These are phyloP conservation scores for Grapholita molesta DNA, from an alignment of 1,140 invertebrate genomes.

Conservation along the genomic window DNA sequence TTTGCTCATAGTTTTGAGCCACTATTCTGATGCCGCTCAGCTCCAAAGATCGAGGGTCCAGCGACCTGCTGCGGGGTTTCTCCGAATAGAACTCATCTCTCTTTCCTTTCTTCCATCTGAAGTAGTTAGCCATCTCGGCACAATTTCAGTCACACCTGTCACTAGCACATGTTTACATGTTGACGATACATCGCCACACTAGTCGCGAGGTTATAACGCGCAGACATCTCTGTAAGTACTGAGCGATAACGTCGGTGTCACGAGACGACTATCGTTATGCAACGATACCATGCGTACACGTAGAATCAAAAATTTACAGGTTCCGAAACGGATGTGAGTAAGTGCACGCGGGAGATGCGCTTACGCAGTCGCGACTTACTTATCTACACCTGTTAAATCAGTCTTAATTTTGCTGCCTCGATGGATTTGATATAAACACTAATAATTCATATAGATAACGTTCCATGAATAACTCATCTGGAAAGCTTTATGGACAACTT, in stretches of 20 bases:
- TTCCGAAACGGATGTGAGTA: slow-evolving; percentile 38
- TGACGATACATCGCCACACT: slow-evolving; percentile 33
- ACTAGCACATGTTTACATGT: slow-evolving; percentile 30
- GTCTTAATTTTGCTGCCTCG: neutral
- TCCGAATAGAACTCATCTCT: slow-evolving; percentile 77
- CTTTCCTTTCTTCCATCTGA: slow-evolving; percentile 85
- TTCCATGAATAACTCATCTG: neutral
- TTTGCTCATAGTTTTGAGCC: slow-evolving; percentile 58
- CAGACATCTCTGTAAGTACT: slow-evolving; percentile 63
- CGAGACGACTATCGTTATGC: slow-evolving; percentile 65
- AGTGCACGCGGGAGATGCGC: slow-evolving; percentile 22
- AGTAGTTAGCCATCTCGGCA: slow-evolving; percentile 82
- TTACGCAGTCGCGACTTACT: slow-evolving; percentile 19
- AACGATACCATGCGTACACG: slow-evolving; percentile 41
- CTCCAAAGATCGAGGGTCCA: slow-evolving; percentile 87
- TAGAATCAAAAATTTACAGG: slow-evolving; percentile 23
- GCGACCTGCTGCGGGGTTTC: slow-evolving; percentile 86
- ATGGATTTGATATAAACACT: neutral
- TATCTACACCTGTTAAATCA: slow-evolving; percentile 23
- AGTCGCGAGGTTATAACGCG: slow-evolving; percentile 42
- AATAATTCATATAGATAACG: neutral
- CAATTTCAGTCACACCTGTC: slow-evolving; percentile 25
- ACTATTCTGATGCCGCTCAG: slow-evolving; percentile 83
- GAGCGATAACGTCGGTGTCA: slow-evolving; percentile 63
- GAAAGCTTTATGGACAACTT: neutral